Base-by-base conservation (phyloP, 1,140 invertebrate species). In the Mycetomoellerius zeteki region DNA sequence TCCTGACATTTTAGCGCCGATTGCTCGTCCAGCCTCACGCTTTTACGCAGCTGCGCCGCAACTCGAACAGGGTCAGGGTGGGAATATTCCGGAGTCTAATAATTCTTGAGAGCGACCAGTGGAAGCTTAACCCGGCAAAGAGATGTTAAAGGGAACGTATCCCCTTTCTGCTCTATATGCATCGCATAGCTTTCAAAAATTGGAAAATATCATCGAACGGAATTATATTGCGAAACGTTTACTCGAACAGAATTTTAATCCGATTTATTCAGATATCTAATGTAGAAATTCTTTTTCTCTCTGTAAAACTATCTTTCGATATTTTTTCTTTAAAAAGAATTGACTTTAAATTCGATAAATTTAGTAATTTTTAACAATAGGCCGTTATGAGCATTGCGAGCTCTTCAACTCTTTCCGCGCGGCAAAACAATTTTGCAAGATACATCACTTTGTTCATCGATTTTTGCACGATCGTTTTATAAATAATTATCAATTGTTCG, bases 41-140 rank as follows among this genome's bases (percentile, higher is more conserved):
- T 85, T 78, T 78, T 54, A 78, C 73, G 58, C 73, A 85, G 16
- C 30, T 85, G 60, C 72, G 24, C 64, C 75, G 33, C 33, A 86
- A 86, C 75, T 64, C 62, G 75, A 47, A 78, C 16, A 50, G 67
- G 21, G n/a, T 71, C 78, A 58, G 47, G 62, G 24, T 73, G 54
- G 69, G 54, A 84, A 47, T 84, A 84, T 84, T 84, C 47, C 67
- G 24, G 37, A 62, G 54, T 30, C 54, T 73, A 73, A 84, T 73
- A 73, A 62, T 60, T 84, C 80, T 73, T 21, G 54, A 7, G 54
- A 43, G 37, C 30, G 67, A 58, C 52, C 33, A 21, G 64, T 50
- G 33, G 54, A 52, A 77, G n/a, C 12, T 72, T 37, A 60, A 65
- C 33, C 37, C 24, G 43, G 62, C 50, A 47, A 56, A 30, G 64